Conservation (phyloP, 2,888 invertebrate species). For the Sphecodes monilicornis region DNA sequence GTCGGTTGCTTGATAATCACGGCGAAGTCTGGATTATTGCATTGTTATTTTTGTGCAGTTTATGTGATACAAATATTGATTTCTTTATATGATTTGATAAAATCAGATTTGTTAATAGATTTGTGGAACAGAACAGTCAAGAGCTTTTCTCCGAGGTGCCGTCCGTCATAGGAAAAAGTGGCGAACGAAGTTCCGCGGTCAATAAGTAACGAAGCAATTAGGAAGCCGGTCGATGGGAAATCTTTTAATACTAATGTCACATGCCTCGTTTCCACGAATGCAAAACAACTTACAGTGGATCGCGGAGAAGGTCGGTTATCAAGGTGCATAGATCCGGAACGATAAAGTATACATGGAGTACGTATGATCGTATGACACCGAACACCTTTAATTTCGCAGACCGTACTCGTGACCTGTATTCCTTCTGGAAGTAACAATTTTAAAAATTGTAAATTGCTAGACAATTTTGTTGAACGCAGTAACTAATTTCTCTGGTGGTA, state of each 20-base stretch:
- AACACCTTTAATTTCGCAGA: conserved; percentile 30
- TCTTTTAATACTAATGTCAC: conserved; percentile 14
- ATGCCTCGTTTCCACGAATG: neutral
- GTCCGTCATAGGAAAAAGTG: neutral
- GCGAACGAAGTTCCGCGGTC: neutral
- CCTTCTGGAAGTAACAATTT: neutral
- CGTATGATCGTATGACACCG: conserved; percentile 3
- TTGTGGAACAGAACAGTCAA: too few species aligned
- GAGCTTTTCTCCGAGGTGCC: neutral
- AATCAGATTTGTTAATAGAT: neutral
- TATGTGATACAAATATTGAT: too few species aligned
- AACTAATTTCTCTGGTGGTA: neutral
- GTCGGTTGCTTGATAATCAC: too few species aligned
- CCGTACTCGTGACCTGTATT: conserved; percentile 23
- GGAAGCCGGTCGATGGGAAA: conserved; percentile 4
- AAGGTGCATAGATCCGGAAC: conserved; percentile 13
- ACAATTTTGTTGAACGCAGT: neutral
- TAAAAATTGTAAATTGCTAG: neutral
- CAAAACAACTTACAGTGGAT: neutral
- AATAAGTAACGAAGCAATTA: conserved; percentile 5
- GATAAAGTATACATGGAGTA: conserved; percentile 31
- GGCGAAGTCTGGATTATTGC: too few species aligned
- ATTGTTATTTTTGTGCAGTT: too few species aligned
- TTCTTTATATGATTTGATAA: neutral
- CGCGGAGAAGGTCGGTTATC: conserved; percentile 19